These are phyloP conservation scores for Pseudococcus longispinus DNA, from an alignment of 2,888 invertebrate genomes.

Conservation along the genomic window DNA sequence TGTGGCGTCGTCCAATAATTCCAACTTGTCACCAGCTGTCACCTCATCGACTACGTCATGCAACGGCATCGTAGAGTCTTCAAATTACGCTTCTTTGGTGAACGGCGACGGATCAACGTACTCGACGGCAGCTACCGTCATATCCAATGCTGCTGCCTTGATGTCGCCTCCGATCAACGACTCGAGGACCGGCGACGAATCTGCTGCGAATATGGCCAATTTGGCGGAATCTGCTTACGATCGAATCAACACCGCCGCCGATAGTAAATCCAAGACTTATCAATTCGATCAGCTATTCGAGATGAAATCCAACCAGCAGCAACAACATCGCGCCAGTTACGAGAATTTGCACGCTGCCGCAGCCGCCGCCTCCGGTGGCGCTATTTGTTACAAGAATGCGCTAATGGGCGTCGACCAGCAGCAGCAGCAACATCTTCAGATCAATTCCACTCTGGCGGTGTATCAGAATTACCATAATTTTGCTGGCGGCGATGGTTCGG, in stretches of 20 bases:
- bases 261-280: not conserved
- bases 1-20: not conserved
- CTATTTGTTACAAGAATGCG: constrained; percentile 22
- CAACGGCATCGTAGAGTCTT: not conserved
- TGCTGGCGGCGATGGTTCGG: not conserved
- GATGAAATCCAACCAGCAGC: not conserved
- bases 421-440: not conserved
- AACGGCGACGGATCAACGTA: not conserved
- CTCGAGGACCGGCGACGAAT: not conserved
- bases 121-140: not conserved
- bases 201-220: not conserved
- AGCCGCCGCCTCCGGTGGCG: not conserved
- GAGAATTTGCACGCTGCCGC: not conserved
- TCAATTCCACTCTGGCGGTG: not conserved
- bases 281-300: not conserved
- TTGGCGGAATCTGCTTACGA: not conserved
- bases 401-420: not conserved
- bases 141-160: not conserved
- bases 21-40: not conserved
- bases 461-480: constrained; percentile 23
- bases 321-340: constrained; percentile 25
- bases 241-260: not conserved
- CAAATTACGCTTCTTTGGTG: not conserved
- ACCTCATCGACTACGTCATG: not conserved
- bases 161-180: not conserved